Evolutionary conservation across 2,888 invertebrate genomes (phyloP).

Genomic region (Acanthopleura granulata): DNA sequence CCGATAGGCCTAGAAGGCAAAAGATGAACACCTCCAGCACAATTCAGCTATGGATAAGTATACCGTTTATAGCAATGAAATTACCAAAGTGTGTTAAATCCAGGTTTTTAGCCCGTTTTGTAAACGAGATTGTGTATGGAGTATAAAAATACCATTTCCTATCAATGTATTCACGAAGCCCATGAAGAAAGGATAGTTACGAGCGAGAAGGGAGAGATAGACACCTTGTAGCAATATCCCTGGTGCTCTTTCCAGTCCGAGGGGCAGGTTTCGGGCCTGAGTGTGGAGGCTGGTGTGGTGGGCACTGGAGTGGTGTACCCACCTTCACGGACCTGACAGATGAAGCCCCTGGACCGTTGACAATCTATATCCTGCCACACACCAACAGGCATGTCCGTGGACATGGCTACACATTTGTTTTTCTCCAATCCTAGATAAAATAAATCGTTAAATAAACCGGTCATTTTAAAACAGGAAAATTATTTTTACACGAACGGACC

Average conservation of each 20-base stretch:
- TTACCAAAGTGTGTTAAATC: no score
- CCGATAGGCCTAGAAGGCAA: no score
- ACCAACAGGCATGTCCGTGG: constrained; percentile 41
- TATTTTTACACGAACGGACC: no score
- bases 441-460: no score
- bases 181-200: background rate
- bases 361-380: constrained; percentile 50
- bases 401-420: constrained; percentile 46
- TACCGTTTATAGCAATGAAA: no score
- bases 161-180: background rate
- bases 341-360: constrained; percentile 33
- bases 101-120: no score
- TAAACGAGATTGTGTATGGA: no score
- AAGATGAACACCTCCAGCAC: no score
- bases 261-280: constrained; percentile 20
- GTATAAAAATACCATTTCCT: background rate
- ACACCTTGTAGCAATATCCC: constrained; percentile 49
- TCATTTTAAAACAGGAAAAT: no score
- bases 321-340: constrained; percentile 43
- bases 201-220: no score
- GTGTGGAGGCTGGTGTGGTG: constrained; percentile 34
- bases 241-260: constrained; percentile 36
- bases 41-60: no score
- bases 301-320: constrained; percentile 39
- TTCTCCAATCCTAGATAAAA: constrained; percentile 47